Conservation (phyloP, 2,797 vertebrate species). For the Glossophaga mutica region DNA sequence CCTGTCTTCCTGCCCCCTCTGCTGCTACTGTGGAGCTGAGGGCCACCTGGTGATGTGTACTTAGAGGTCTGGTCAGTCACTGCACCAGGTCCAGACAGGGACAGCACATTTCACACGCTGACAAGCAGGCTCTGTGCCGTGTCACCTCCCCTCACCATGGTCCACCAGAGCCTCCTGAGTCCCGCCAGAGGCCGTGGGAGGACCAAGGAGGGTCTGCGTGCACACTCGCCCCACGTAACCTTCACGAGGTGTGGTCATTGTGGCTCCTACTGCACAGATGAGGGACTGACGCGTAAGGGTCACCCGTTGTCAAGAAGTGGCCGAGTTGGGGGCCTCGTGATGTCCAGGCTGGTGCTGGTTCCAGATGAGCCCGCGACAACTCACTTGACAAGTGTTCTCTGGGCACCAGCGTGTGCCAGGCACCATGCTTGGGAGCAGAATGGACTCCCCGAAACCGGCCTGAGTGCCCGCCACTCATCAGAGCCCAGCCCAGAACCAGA, state of each 20-base stretch:
- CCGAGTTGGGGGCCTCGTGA: neutral
- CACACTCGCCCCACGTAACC: neutral
- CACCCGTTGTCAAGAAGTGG: neutral
- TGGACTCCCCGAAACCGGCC: neutral
- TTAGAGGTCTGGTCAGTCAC: neutral
- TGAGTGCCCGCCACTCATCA: no score
- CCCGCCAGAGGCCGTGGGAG: neutral
- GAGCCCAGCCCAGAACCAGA: neutral
- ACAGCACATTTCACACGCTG: rapidly evolving
- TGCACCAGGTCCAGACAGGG: neutral
- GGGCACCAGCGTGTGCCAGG: neutral
- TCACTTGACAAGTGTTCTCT: neutral
- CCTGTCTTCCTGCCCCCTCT: neutral
- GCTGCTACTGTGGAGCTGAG: neutral
- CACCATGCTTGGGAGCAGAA: neutral
- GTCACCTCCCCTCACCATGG: rapidly evolving
- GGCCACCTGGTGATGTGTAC: neutral
- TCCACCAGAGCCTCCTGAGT: neutral
- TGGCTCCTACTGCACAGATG: neutral
- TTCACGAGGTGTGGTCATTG: neutral
- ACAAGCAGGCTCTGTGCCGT: rapidly evolving
- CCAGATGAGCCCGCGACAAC: neutral
- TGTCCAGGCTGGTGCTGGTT: neutral
- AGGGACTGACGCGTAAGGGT: neutral
- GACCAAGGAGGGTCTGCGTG: neutral